Conservation (phyloP, 2,888 invertebrate genomes). For the Esperia sulphurella region DNA sequence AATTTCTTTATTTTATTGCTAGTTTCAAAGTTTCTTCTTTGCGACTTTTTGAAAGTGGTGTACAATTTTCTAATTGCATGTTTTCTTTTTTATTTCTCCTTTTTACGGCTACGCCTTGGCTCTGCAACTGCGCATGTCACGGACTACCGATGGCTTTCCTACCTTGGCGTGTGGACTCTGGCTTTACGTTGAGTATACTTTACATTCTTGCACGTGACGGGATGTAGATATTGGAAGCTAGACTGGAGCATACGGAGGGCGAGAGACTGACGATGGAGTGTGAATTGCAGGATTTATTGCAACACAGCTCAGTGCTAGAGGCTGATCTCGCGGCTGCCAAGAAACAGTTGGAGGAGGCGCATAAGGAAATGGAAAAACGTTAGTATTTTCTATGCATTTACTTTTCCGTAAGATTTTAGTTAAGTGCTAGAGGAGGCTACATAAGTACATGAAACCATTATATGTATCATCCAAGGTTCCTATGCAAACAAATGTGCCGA, state of each 20-base stretch:
- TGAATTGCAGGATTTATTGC: slow-evolving; percentile 80
- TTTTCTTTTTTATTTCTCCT: slow-evolving; percentile 50
- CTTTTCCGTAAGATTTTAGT: background rate
- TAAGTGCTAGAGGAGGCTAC: too few species aligned
- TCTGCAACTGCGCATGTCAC: slow-evolving; percentile 32
- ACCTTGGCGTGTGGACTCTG: slow-evolving; percentile 22
- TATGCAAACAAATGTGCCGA: too few species aligned
- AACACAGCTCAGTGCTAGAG: slow-evolving; percentile 84
- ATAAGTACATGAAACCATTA: too few species aligned
- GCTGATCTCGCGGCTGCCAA: slow-evolving; percentile 76
- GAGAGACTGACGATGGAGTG: slow-evolving; percentile 82
- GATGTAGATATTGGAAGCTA: slow-evolving; percentile 80
- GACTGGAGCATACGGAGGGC: slow-evolving; percentile 80
- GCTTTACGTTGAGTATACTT: slow-evolving; percentile 46
- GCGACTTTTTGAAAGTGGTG: background rate
- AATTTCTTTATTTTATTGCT: too few species aligned
- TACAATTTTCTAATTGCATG: slow-evolving; percentile 57
- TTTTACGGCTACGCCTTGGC: slow-evolving; percentile 36
- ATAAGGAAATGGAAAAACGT: slow-evolving; percentile 57
- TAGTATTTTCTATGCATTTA: slow-evolving; percentile 25
- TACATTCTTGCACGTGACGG: slow-evolving; percentile 16
- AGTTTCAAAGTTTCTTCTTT: background rate
- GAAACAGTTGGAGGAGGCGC: slow-evolving; percentile 62
- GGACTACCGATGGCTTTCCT: slow-evolving; percentile 16
- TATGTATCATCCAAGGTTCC: too few species aligned